Evolutionary conservation across 2,113 vertebrate genomes (phyloP).

Genomic region (Clarias magur): DNA sequence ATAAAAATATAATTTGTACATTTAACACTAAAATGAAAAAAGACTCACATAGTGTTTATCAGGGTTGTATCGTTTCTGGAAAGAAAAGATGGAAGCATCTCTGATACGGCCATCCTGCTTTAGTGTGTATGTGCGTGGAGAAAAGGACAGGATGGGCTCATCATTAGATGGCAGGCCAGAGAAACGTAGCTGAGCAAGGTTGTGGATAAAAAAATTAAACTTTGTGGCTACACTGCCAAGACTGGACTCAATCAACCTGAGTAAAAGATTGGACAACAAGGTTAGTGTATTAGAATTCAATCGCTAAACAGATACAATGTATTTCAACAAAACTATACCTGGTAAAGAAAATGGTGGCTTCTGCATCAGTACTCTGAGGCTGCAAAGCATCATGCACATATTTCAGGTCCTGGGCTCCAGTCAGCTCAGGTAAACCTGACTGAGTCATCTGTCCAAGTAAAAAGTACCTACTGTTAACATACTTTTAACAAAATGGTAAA

Average conservation of each 20-base stretch:
- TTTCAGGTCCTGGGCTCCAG: conserved; percentile 87
- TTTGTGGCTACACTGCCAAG: conserved; percentile 96
- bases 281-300: not conserved
- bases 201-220: conserved; percentile 99
- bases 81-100: conserved; percentile 91
- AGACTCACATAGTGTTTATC: conserved; percentile 96
- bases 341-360: conserved; percentile 97
- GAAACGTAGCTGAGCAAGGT: conserved; percentile 93
- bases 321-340: conserved; percentile 72
- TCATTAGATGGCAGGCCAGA: conserved; percentile 92
- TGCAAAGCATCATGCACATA: conserved; percentile 96
- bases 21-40: not conserved
- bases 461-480: not conserved
- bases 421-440: conserved; percentile 92
- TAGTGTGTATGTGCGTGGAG: conserved; percentile 89
- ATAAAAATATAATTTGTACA: not conserved
- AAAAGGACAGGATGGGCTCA: conserved; percentile 94
- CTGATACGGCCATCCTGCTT: conserved; percentile 91
- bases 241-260: conserved; percentile 94
- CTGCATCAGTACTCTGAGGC: conserved; percentile 92
- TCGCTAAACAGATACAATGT: not conserved
- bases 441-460: conserved; percentile 83
- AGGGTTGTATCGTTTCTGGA: conserved; percentile 97
- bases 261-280: conserved; percentile 27
- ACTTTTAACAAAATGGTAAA: not conserved